These are phyloP conservation scores for Rhyacophila evoluta DNA, from an alignment of 2,888 invertebrate genomes.

Conservation along the genomic window DNA sequence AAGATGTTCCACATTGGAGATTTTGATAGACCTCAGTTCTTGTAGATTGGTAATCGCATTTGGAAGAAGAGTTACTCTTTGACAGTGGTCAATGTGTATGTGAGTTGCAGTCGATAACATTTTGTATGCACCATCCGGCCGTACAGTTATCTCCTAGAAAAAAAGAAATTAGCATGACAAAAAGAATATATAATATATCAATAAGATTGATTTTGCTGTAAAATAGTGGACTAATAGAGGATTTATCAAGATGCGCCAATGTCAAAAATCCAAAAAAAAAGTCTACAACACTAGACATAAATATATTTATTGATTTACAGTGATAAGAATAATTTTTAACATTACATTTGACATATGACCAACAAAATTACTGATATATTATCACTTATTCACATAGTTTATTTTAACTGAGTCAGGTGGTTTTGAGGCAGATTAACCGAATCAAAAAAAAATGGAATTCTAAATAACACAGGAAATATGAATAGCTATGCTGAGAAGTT, in stretches of 20 bases:
- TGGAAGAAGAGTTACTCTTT: conserved; percentile 70
- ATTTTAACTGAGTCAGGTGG: too few relatives aligned
- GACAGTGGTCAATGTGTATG: conserved; percentile 77
- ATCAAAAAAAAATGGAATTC: too few relatives aligned
- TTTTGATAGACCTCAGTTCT: conserved; percentile 73
- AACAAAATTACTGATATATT: too few relatives aligned
- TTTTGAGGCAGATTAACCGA: too few relatives aligned
- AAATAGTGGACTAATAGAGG: background rate
- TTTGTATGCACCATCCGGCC: conserved; percentile 68
- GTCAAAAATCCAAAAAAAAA: background rate
- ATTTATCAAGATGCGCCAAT: background rate
- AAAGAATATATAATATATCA: background rate
- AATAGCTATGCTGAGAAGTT: too few relatives aligned
- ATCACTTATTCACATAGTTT: too few relatives aligned
- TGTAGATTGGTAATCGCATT: conserved; percentile 73
- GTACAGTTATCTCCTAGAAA: conserved; percentile 72
- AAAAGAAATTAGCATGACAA: conserved; percentile 28
- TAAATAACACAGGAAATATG: too few relatives aligned
- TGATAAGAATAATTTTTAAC: too few relatives aligned
- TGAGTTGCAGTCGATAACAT: conserved; percentile 69
- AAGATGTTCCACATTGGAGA: conserved; percentile 74
- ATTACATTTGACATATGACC: too few relatives aligned
- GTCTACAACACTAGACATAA: background rate
- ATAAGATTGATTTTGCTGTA: background rate
- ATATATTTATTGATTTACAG: too few relatives aligned